phyloP scores from a whole-genome alignment of 2,113 vertebrate species.

The Malurus cyaneus region DNA sequence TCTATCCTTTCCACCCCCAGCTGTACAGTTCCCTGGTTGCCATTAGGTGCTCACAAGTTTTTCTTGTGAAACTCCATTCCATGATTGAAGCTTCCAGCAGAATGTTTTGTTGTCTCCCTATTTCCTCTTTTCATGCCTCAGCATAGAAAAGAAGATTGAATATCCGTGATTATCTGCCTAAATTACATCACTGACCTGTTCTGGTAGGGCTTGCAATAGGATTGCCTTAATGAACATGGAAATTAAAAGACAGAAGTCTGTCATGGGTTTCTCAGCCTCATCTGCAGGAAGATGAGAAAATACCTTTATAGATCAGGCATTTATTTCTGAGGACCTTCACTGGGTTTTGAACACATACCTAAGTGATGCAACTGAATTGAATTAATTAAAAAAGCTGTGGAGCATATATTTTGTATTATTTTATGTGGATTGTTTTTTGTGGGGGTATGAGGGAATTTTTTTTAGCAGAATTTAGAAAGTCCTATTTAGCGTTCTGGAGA shows the following conservation, averaged over 20 bases:
- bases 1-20: neutral
- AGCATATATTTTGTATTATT: neutral
- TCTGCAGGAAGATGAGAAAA: neutral
- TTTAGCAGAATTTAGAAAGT: neutral
- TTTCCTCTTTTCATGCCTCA: neutral
- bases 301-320: neutral
- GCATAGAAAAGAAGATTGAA: neutral
- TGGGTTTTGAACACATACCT: neutral
- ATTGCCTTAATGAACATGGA: neutral
- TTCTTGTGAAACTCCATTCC: neutral
- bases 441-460: neutral
- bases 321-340: neutral
- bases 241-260: neutral
- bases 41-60: rapidly evolving
- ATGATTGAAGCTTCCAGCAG: neutral
- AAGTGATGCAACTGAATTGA: neutral
- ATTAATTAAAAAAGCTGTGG: neutral
- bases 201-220: neutral
- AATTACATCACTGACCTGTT: neutral
- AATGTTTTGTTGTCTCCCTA: neutral
- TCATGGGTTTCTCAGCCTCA: neutral
- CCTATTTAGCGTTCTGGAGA: neutral
- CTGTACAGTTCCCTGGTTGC: neutral
- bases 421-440: neutral
- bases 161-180: neutral